phyloP scores from a whole-genome alignment of 2,113 vertebrate species.

The Chaetura pelagica region DNA sequence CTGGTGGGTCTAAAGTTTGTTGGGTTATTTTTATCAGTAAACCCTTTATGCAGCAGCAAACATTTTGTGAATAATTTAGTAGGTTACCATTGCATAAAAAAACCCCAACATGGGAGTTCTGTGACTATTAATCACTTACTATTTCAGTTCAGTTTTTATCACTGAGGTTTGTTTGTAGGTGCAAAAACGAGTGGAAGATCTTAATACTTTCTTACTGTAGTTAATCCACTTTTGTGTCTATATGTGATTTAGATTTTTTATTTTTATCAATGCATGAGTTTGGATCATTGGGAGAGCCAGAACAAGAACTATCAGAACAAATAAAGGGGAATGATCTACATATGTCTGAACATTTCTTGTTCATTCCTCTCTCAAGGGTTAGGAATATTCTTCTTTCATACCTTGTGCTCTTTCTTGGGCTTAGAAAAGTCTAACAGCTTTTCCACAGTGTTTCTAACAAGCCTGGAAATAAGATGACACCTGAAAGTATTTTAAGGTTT shows the following conservation, averaged over 20 bases:
- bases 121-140: neutral
- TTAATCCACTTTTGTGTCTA: neutral
- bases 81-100: neutral
- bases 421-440: neutral
- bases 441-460: neutral
- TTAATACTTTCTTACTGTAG: neutral
- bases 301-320: neutral
- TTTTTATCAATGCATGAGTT: neutral
- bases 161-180: neutral
- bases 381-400: neutral
- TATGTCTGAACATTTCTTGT: neutral
- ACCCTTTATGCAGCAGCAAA: neutral
- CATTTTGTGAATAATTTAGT: neutral
- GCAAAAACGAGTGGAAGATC: neutral
- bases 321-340: neutral
- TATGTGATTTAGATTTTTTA: neutral
- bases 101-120: accelerated
- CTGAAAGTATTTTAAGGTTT: neutral
- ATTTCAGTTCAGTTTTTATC: neutral
- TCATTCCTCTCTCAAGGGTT: neutral
- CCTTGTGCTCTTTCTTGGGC: neutral
- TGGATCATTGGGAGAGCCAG: neutral
- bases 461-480: neutral
- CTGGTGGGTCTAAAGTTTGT: neutral
- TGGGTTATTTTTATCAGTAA: neutral